Conservation (phyloP, 2,113 vertebrate species). For the Mesocricetus auratus region DNA sequence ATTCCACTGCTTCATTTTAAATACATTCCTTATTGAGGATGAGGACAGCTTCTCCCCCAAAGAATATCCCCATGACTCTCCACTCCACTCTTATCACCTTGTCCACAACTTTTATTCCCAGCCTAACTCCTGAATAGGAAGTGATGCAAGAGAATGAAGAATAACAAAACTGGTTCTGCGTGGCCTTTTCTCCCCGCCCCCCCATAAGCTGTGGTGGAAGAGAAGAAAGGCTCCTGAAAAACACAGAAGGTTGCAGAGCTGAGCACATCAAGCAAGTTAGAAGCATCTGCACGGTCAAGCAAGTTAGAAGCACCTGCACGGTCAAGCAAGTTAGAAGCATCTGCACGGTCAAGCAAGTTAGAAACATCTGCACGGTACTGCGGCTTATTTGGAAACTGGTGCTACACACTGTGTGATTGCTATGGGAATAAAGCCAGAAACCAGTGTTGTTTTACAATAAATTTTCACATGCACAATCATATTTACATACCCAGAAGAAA, state of each 20-base stretch:
- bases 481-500: constrained; percentile 46
- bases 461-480: constrained; percentile 50
- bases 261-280: constrained; percentile 13
- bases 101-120: background rate
- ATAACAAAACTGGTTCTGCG: background rate
- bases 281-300: constrained; percentile 43
- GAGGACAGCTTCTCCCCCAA: background rate
- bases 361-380: constrained; percentile 26
- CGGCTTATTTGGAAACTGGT: constrained; percentile 20
- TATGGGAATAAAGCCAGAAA: constrained; percentile 43
- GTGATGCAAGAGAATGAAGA: background rate
- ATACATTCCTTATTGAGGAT: background rate
- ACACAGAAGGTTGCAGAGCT: background rate
- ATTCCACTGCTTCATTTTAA: background rate
- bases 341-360: constrained; percentile 32
- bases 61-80: background rate
- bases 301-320: constrained; percentile 46
- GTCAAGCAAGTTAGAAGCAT: constrained; percentile 45
- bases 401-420: constrained; percentile 1
- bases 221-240: background rate
- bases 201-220: background rate
- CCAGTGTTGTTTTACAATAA: constrained; percentile 42
- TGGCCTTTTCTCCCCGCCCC: background rate
- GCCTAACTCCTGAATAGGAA: background rate
- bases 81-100: background rate